Conservation (phyloP, 2,113 vertebrate species). For the Brachionichthys hirsutus region DNA sequence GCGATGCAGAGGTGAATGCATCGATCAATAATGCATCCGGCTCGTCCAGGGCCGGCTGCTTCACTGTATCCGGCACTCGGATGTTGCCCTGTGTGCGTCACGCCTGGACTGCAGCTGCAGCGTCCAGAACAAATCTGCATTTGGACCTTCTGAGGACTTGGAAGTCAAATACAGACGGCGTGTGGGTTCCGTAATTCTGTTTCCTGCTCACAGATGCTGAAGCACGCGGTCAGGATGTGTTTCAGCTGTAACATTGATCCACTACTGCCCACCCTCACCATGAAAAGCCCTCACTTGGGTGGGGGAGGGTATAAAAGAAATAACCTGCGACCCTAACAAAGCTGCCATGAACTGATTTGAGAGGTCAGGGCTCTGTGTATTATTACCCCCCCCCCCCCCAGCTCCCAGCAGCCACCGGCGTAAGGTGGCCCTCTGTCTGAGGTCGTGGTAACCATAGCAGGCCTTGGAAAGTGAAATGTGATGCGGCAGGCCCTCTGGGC, state of each 20-base stretch:
- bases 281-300: no score
- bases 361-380: neutral
- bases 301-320: neutral
- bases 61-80: slow-evolving; percentile 35
- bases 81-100: neutral
- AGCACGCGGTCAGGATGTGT: no score
- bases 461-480: slow-evolving; percentile 82
- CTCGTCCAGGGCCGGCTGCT: slow-evolving; percentile 19
- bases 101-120: neutral
- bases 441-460: slow-evolving; percentile 79
- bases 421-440: slow-evolving; percentile 73
- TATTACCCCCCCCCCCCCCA: no score
- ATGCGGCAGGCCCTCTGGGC: slow-evolving; percentile 62
- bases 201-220: no score
- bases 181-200: neutral
- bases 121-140: neutral
- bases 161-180: neutral
- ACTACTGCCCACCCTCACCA: no score
- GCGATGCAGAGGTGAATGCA: slow-evolving; percentile 61
- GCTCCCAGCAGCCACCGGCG: slow-evolving; percentile 4
- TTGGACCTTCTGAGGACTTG: neutral
- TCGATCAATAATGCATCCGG: slow-evolving; percentile 62
- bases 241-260: no score
- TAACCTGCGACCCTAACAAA: neutral
- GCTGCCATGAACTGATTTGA: neutral